Conservation (phyloP, 2,797 vertebrate genomes). For the Cynopterus sphinx region DNA sequence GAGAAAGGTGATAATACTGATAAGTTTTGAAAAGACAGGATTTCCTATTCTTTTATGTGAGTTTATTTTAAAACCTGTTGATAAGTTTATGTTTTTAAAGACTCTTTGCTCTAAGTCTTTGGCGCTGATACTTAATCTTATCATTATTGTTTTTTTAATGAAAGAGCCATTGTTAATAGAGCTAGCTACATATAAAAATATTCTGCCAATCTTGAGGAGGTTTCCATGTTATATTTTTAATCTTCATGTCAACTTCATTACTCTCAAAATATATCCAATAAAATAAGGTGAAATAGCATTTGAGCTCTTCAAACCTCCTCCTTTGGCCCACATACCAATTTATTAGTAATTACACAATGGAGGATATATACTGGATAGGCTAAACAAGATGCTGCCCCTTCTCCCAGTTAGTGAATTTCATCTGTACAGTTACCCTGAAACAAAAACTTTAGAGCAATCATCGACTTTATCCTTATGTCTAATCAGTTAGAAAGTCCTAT, state of each 20-base stretch:
- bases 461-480: neutral
- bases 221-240: constrained; percentile 6
- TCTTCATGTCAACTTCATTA: constrained; percentile 6
- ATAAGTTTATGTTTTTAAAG: constrained; percentile 27
- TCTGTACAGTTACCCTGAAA: neutral
- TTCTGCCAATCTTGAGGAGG: neutral
- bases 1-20: neutral
- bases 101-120: neutral
- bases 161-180: neutral
- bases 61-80: constrained; percentile 15
- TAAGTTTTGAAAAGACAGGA: constrained; percentile 4
- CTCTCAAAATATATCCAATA: neutral
- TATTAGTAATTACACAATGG: neutral
- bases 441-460: neutral
- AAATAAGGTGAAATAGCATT: neutral
- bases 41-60: constrained; percentile 25
- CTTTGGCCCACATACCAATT: neutral
- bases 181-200: neutral
- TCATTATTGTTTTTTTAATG: neutral
- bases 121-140: neutral
- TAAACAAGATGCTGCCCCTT: neutral
- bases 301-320: neutral
- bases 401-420: neutral
- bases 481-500: neutral
- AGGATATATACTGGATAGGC: neutral